A percentile compares a stretch with the other conserved stretches of the same genome.
phyloP scores from a whole-genome alignment of 2,113 vertebrate species.

The Macaca mulatta region DNA sequence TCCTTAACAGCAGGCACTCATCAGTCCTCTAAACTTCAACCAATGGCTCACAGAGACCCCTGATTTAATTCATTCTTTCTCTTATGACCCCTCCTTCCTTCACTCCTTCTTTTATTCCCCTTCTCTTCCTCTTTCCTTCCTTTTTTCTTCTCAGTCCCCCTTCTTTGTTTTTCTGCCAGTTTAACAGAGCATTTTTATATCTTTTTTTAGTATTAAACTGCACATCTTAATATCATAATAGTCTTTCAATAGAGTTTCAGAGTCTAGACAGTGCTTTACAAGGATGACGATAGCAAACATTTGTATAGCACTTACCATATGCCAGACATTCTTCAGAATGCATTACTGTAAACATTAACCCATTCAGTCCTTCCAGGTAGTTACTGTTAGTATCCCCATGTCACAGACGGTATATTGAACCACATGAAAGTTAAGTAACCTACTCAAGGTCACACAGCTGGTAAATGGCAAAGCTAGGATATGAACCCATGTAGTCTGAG shows the following conservation, averaged over 20 bases:
- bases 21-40: neutral
- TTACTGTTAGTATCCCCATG: neutral
- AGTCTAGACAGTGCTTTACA: neutral
- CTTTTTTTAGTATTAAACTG: neutral
- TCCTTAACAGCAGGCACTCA: neutral
- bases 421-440: neutral
- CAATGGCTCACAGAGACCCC: neutral
- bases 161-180: neutral
- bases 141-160: accelerated
- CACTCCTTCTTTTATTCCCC: too few relatives aligned
- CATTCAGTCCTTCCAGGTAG: neutral
- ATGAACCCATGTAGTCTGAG: neutral
- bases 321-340: neutral
- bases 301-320: neutral
- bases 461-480: neutral
- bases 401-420: neutral
- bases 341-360: neutral
- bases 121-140: too few relatives aligned
- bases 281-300: neutral
- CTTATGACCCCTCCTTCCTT: neutral
- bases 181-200: neutral
- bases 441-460: neutral
- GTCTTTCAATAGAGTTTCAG: neutral
- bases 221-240: neutral
- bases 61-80: neutral